Evolutionary conservation across 2,113 vertebrate genomes (phyloP), one percentile per base, ranked within the genome.

Genomic region (Hydrolagus affinis): DNA sequence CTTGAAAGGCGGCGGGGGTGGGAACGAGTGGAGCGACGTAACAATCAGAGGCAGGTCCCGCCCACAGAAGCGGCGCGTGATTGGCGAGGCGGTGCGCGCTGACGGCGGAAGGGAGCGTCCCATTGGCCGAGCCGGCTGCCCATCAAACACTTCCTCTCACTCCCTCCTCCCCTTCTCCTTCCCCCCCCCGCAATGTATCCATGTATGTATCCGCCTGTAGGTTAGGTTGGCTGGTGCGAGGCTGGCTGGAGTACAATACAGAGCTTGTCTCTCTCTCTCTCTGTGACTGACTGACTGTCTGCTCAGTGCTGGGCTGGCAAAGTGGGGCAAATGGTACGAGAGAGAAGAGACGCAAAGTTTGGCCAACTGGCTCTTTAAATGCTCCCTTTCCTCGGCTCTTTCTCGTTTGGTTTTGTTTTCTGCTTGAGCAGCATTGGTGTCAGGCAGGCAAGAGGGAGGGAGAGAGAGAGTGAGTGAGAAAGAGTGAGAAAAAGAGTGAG

Each of bases 201-300:
- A n/a, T n/a, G n/a, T n/a, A n/a, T n/a, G n/a, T n/a, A n/a, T n/a
- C n/a, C n/a, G n/a, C n/a, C n/a, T n/a, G n/a, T n/a, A n/a, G 76
- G 76, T 60, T 78, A 60, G 76, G 76, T 60, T n/a, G 76, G 76
- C 21, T n/a, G 0, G 56, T 21, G 19, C 56, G 32, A 19, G 19
- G 70, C 25, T 70, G 7, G 70, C 21, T 11, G 70, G 6, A 83
- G 77, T 66, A 83, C 77, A 83, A 83, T 83, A 83, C 77, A 64
- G 60, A 2, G 77, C 60, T 66, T 83, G 77, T 83, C 59, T 83
- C n/a, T n/a, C n/a, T n/a, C n/a, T n/a, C n/a, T n/a, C n/a, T n/a
- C n/a, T n/a, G n/a, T n/a, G n/a, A n/a, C n/a, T n/a, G n/a, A n/a
- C n/a, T n/a, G n/a, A n/a, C n/a, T n/a, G n/a, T n/a, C n/a, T n/a